phyloP scores from a whole-genome alignment of 2,113 vertebrate species.

The Pseudolaguvia tuberculata region DNA sequence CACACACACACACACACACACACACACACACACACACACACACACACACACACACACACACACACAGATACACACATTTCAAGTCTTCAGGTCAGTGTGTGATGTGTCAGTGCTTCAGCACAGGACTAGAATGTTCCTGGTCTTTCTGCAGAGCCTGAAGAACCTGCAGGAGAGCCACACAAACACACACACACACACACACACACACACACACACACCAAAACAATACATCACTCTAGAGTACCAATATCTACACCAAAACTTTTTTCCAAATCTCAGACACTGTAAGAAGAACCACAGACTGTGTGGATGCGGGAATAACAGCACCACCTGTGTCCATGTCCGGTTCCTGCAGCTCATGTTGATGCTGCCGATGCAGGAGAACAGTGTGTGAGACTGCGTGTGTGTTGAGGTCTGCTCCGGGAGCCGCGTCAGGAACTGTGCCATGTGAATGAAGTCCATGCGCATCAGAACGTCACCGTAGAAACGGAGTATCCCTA shows the following conservation, averaged over 20 bases:
- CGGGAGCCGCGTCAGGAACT: conserved; percentile 90
- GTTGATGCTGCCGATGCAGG: conserved; percentile 79
- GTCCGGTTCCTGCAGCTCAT: conserved; percentile 90
- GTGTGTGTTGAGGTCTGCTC: conserved; percentile 80
- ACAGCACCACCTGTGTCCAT: conserved; percentile 80
- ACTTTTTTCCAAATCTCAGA: not conserved
- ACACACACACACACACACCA: not conserved
- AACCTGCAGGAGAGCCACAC: conserved; percentile 65
- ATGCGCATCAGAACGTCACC: conserved; percentile 86
- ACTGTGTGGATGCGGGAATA: not conserved
- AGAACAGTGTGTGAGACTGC: conserved; percentile 82
- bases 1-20: not conserved
- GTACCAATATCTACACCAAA: not conserved
- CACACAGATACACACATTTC: not conserved
- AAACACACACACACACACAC: not conserved
- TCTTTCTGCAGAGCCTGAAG: conserved; percentile 84
- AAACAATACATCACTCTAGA: not conserved
- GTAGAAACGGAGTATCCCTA: conserved; percentile 86
- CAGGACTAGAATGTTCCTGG: conserved; percentile 78
- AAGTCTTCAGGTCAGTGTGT: not conserved
- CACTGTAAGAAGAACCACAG: not conserved
- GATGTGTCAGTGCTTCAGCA: conserved; percentile 73
- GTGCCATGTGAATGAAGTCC: conserved; percentile 97
- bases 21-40: conserved; percentile 4
- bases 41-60: conserved; percentile 5